Evolutionary conservation across 2,113 vertebrate species (phyloP).

Genomic region (Vulpes vulpes): DNA sequence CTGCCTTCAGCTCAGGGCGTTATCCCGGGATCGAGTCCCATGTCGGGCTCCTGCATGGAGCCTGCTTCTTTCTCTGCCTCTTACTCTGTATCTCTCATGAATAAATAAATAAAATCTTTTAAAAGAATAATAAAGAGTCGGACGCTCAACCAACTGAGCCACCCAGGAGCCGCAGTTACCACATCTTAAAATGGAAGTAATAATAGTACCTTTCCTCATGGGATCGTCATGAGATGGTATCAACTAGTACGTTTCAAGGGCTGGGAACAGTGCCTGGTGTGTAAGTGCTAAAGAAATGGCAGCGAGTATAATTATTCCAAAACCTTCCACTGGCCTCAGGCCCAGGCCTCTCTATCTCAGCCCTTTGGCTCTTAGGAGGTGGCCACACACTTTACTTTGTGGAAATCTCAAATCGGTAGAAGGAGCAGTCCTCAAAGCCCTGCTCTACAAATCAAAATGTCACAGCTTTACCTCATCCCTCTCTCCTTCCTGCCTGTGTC

Average conservation of each 20-base stretch:
- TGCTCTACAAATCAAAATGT: background rate
- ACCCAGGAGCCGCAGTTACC: background rate
- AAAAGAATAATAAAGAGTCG: background rate
- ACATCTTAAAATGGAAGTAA: slow-evolving; percentile 10
- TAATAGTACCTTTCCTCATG: background rate
- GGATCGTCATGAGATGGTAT: background rate
- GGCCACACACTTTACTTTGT: background rate
- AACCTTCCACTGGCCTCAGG: background rate
- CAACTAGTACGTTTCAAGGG: slow-evolving; percentile 11
- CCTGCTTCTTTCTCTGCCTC: no score
- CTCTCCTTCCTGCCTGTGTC: background rate
- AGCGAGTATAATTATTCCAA: background rate
- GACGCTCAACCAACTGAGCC: background rate
- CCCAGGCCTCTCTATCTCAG: background rate
- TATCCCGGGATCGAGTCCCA: no score
- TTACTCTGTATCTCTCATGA: no score
- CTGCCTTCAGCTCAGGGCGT: no score
- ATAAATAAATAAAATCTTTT: no score
- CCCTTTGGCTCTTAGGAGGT: background rate
- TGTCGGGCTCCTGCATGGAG: no score
- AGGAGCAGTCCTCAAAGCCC: background rate
- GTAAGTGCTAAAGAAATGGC: background rate
- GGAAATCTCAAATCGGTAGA: background rate
- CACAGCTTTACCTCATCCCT: background rate
- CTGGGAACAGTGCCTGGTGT: background rate